Percentiles rank a stretch among this genome's conserved stretches.
Evolutionary conservation across 2,888 invertebrate species (phyloP).

Genomic region (Ornithoptera alexandrae): DNA sequence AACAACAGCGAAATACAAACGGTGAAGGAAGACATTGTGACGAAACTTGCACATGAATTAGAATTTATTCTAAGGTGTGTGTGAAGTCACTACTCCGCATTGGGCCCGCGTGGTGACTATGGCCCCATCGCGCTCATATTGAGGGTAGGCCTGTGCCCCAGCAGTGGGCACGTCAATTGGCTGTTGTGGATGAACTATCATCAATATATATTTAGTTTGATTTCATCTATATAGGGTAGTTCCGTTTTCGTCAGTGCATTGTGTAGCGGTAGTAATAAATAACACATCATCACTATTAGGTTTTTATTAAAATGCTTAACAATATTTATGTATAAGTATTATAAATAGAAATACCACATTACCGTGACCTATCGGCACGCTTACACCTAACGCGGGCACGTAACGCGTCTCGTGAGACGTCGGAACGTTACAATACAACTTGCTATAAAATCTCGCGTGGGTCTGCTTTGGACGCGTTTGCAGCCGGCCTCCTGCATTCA

Average conservation of each 20-base stretch:
- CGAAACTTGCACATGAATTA: too few species aligned
- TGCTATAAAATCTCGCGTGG: constrained; percentile 32
- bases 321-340: constrained; percentile 67
- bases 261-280: constrained; percentile 41
- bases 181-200: too few species aligned
- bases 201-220: too few species aligned
- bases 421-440: constrained; percentile 40
- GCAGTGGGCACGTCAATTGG: too few species aligned
- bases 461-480: constrained; percentile 48
- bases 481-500: constrained; percentile 47
- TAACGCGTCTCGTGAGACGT: background rate
- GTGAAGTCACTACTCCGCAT: too few species aligned
- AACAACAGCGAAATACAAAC: too few species aligned
- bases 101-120: too few species aligned
- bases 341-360: constrained; percentile 65
- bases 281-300: constrained; percentile 54
- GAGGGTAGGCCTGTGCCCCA: too few species aligned
- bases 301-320: constrained; percentile 72
- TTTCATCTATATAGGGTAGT: too few species aligned
- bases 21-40: too few species aligned
- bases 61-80: too few species aligned
- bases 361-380: constrained; percentile 66
- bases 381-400: constrained; percentile 40
- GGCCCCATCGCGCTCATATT: too few species aligned
- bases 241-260: background rate